Conservation (phyloP, 2,888 invertebrate genomes). For the Timema podura region DNA sequence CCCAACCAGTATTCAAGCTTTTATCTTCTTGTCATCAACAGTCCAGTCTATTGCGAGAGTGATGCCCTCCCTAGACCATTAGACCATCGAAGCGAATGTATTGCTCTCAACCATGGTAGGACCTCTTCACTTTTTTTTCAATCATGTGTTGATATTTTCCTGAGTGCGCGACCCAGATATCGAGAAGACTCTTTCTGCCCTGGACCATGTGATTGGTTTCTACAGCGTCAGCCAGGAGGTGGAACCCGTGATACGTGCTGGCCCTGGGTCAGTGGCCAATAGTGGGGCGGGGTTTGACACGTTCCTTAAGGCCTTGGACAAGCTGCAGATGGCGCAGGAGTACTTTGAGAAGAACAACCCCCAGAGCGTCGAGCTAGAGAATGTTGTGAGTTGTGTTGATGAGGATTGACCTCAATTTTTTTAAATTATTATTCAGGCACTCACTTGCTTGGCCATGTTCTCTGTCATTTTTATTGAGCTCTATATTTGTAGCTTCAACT, state of each 20-base stretch:
- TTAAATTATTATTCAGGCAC: constrained; percentile 9
- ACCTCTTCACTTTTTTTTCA: too few relatives aligned
- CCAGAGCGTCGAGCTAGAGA: constrained; percentile 88
- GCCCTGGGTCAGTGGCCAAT: constrained; percentile 65
- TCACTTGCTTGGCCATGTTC: too few relatives aligned
- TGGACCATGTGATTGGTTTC: constrained; percentile 92
- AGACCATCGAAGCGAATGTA: too few relatives aligned
- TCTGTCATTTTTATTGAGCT: too few relatives aligned
- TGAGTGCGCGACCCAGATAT: constrained; percentile 61
- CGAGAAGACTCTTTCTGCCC: constrained; percentile 77
- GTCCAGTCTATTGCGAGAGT: too few relatives aligned
- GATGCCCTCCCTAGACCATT: too few relatives aligned
- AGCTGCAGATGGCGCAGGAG: constrained; percentile 78
- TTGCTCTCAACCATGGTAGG: too few relatives aligned
- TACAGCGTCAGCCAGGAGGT: constrained; percentile 94
- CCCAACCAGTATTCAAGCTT: too few relatives aligned
- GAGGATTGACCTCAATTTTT: constrained; percentile 19
- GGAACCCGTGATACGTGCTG: constrained; percentile 78
- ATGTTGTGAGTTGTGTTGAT: constrained; percentile 64
- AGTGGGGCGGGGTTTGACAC: constrained; percentile 47
- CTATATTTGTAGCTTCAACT: too few relatives aligned
- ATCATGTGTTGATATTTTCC: too few relatives aligned
- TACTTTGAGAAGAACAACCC: constrained; percentile 93
- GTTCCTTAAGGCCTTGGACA: constrained; percentile 70
- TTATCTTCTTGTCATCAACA: too few relatives aligned